Evolutionary conservation across 2,888 invertebrate species (phyloP).

Genomic region (Pristionchus maxplancki): DNA sequence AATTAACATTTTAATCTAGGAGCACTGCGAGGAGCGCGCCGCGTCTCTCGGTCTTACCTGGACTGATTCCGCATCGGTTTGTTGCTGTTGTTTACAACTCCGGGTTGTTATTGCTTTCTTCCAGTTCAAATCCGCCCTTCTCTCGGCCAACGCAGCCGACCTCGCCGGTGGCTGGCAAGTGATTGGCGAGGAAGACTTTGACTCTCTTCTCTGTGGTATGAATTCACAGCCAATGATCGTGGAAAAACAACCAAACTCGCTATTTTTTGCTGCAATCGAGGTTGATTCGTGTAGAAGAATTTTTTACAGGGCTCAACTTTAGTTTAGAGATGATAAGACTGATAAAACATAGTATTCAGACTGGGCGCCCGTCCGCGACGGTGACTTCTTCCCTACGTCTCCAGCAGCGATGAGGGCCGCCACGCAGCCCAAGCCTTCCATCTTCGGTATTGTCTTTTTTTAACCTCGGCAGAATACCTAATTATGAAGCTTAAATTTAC

Average conservation of each 20-base stretch:
- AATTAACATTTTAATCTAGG: too few relatives aligned
- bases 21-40: neutral
- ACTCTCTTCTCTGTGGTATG: neutral
- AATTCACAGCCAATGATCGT: too few relatives aligned
- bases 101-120: too few relatives aligned
- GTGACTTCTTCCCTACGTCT: conserved; percentile 7
- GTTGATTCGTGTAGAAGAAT: too few relatives aligned
- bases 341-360: too few relatives aligned
- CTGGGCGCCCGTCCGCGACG: neutral
- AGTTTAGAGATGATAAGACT: too few relatives aligned
- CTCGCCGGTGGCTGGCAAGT: neutral
- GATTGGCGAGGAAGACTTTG: neutral
- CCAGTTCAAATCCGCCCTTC: neutral
- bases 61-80: neutral
- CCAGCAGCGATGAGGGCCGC: neutral
- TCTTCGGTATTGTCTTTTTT: neutral
- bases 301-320: too few relatives aligned
- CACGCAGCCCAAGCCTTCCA: neutral
- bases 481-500: too few relatives aligned
- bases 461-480: neutral
- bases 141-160: neutral
- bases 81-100: too few relatives aligned
- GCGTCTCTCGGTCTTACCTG: neutral
- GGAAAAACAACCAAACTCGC: too few relatives aligned
- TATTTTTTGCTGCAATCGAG: too few relatives aligned